phyloP scores from a whole-genome alignment of 1,140 invertebrate genomes.

The Trichonephila clavipes region DNA sequence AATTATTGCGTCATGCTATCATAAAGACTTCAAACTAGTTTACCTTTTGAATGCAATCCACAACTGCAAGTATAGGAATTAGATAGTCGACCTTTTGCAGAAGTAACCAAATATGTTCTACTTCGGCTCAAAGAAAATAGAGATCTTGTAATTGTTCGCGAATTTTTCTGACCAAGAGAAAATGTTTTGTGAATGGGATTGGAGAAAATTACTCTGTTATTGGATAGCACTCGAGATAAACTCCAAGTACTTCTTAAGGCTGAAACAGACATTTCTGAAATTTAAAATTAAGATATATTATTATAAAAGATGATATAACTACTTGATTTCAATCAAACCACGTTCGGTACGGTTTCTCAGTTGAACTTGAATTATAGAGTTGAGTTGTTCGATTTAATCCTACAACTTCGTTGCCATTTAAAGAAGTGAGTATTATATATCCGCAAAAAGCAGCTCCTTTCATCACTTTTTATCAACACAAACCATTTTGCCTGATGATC shows the following conservation, averaged over 20 bases:
- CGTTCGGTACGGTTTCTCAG: neutral
- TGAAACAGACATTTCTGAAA: constrained; percentile 17
- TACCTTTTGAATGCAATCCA: constrained; percentile 56
- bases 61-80: constrained; percentile 27
- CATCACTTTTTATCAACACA: too few species aligned
- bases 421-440: too few species aligned
- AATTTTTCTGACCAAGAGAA: constrained; percentile 3
- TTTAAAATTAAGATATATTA: too few species aligned
- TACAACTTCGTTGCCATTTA: too few species aligned
- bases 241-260: neutral
- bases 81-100: neutral
- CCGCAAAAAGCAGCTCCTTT: too few species aligned
- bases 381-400: neutral
- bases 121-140: constrained; percentile 35
- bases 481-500: too few species aligned
- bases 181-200: constrained; percentile 1
- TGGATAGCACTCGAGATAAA: constrained; percentile 18
- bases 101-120: neutral
- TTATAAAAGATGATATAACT: too few species aligned
- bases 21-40: neutral
- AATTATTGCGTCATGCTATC: neutral
- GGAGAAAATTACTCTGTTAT: neutral
- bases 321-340: neutral
- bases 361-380: neutral
- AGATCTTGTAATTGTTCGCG: constrained; percentile 42